phyloP scores from a whole-genome alignment of 1,140 invertebrate species.

The Cylas formicarius region DNA sequence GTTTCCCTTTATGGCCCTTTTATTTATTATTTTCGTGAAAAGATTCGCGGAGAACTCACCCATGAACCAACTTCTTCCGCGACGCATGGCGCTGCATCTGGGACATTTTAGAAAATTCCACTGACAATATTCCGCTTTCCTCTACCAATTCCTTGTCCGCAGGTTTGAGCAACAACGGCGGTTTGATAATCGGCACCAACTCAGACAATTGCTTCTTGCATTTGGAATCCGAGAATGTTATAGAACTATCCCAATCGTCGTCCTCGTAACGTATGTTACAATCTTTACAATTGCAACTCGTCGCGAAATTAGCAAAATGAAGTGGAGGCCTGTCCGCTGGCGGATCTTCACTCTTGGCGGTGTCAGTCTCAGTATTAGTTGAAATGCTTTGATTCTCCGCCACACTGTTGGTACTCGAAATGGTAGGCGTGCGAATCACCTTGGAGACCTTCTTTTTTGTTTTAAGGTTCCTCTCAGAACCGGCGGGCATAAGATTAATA shows the following conservation, averaged over 20 bases:
- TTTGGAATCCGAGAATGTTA: slow-evolving; percentile 5
- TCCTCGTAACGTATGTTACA: slow-evolving; percentile 11
- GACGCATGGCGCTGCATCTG: slow-evolving; percentile 23
- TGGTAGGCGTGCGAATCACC: neutral
- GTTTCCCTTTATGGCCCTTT: no score
- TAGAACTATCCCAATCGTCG: slow-evolving; percentile 16
- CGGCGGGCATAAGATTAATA: no score
- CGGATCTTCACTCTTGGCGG: neutral
- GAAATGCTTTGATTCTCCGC: neutral
- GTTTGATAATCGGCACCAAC: slow-evolving; percentile 12
- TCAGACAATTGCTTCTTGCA: neutral
- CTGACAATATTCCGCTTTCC: slow-evolving; percentile 16
- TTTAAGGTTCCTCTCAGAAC: neutral
- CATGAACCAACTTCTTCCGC: slow-evolving; percentile 28
- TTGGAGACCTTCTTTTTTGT: neutral
- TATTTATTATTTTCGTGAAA: slow-evolving; percentile 1
- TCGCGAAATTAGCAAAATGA: slow-evolving; percentile 8
- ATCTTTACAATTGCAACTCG: slow-evolving; percentile 9
- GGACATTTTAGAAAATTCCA: slow-evolving; percentile 22
- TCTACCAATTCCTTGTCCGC: slow-evolving; percentile 1
- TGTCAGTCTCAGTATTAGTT: neutral
- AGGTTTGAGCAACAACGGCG: slow-evolving; percentile 17
- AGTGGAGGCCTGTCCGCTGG: no score
- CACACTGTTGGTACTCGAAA: neutral
- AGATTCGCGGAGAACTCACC: slow-evolving; percentile 21